Evolutionary conservation across 2,797 vertebrate genomes (phyloP), one percentile per base, ranked within the genome.

Genomic region (Enteromius unitaeniatus): DNA sequence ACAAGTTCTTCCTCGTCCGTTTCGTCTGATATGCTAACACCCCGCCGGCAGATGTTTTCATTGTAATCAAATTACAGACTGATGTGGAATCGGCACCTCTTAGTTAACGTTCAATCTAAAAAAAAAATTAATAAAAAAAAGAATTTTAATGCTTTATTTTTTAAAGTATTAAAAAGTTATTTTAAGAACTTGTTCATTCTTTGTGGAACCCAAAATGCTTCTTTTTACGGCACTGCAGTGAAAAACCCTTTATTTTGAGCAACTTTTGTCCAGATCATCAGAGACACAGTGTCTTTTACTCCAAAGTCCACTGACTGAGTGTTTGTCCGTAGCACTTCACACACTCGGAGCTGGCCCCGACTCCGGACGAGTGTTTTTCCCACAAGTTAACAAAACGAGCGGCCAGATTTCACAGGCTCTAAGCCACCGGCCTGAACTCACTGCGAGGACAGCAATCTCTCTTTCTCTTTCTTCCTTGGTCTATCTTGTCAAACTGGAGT

Each of bases 341-440:
- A 28, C 60, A 62, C 60, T 62, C 13, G 7, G 5, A 62, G 34
- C 65, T 47, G 37, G 53, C 21, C 26, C n/a, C 3, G 53, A 19
- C 37, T 15, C 55, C 47, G 21, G 67, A 7, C 1, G 37, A 19
- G 37, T 23, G 1, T 64, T 62, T 62, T 26, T 78, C 23, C 58
- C 42, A 78, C 17, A 62, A 78, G 42, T 64, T 37, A 62, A 62
- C 45, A 51, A 53, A 79, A 79, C 9, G 5, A 69, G 47, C 2
- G n/a, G 15, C 28, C 15, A 23, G 67, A 67, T 67, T 45, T 62
- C 23, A 0, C 26, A 62, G 2, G 17, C 4, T 42, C 55, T 23
- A 13, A 34, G 31, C 45, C 77, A 67, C 26, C 60, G 62, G 40
- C 17, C 3, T 23, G 77, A 65, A 53, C 26, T 79, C 47, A 37